Percentiles rank a stretch among this genome's conserved stretches.
Conservation (phyloP, 2,797 vertebrate species). For the Lithobates sylvaticus region DNA sequence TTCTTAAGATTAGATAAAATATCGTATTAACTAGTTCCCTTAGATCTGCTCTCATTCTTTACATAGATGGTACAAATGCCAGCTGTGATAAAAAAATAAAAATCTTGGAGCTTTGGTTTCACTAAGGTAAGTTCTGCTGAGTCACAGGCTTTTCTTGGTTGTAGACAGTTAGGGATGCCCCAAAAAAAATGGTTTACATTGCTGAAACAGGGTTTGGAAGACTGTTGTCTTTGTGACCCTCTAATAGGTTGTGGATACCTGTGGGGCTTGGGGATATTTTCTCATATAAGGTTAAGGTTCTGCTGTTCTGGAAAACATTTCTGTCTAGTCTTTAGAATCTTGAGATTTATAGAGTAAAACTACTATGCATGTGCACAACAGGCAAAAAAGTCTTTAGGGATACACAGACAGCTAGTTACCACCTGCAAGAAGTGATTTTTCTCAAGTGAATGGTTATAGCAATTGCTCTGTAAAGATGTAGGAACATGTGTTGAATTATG, state of each 20-base stretch:
- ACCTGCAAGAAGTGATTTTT: constrained; percentile 29
- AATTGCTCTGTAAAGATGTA: constrained; percentile 37
- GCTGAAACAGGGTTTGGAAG: constrained; percentile 3
- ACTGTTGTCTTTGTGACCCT: too few relatives aligned
- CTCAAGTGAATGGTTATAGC: constrained; percentile 27
- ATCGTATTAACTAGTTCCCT: too few relatives aligned
- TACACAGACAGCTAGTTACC: constrained; percentile 19
- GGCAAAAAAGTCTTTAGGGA: constrained; percentile 39
- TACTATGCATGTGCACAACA: constrained; percentile 1
- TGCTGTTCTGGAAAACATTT: constrained; percentile 46
- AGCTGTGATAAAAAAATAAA: too few relatives aligned
- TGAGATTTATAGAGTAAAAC: constrained; percentile 2
- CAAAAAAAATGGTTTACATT: neutral
- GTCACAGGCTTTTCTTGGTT: too few relatives aligned
- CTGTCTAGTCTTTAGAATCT: neutral
- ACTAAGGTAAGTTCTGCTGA: too few relatives aligned
- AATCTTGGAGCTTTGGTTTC: too few relatives aligned
- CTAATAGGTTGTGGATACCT: too few relatives aligned
- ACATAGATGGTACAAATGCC: too few relatives aligned
- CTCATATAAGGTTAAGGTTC: neutral
- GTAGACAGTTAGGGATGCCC: too few relatives aligned
- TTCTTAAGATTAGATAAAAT: too few relatives aligned
- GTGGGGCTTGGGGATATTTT: too few relatives aligned
- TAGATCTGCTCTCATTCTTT: too few relatives aligned
- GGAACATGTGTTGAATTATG: constrained; percentile 48